phyloP scores from a whole-genome alignment of 2,888 invertebrate species.

The Dromius quadrimaculatus region DNA sequence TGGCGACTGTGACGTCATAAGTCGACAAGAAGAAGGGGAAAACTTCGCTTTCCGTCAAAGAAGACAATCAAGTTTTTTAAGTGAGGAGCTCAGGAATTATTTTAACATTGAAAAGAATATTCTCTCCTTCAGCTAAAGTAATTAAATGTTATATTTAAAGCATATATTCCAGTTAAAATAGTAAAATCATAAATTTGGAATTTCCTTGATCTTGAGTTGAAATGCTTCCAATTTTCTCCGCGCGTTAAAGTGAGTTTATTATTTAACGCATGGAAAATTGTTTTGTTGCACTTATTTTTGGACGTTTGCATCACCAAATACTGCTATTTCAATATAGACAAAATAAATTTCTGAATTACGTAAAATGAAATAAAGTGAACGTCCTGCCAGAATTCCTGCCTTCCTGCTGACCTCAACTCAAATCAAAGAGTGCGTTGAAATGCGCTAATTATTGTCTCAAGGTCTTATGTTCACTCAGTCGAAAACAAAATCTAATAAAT shows the following conservation, averaged over 20 bases:
- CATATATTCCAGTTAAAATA: too few species aligned
- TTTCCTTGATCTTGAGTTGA: conserved; percentile 4
- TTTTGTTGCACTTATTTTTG: not conserved
- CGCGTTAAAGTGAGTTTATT: not conserved
- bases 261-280: not conserved
- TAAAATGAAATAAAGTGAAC: conserved; percentile 25
- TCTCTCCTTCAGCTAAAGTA: not conserved
- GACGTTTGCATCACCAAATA: too few species aligned
- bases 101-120: too few species aligned
- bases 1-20: conserved; percentile 32
- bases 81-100: not conserved
- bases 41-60: not conserved
- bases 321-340: too few species aligned
- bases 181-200: not conserved
- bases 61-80: too few species aligned
- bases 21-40: not conserved
- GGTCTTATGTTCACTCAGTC: not conserved
- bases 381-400: conserved; percentile 19
- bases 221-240: not conserved
- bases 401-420: too few species aligned
- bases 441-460: conserved; percentile 14
- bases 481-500: conserved; percentile 11
- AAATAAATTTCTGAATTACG: conserved; percentile 2
- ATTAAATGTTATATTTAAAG: too few species aligned
- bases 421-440: conserved; percentile 7